Evolutionary conservation across 2,797 vertebrate species (phyloP).

Genomic region (Falco peregrinus): DNA sequence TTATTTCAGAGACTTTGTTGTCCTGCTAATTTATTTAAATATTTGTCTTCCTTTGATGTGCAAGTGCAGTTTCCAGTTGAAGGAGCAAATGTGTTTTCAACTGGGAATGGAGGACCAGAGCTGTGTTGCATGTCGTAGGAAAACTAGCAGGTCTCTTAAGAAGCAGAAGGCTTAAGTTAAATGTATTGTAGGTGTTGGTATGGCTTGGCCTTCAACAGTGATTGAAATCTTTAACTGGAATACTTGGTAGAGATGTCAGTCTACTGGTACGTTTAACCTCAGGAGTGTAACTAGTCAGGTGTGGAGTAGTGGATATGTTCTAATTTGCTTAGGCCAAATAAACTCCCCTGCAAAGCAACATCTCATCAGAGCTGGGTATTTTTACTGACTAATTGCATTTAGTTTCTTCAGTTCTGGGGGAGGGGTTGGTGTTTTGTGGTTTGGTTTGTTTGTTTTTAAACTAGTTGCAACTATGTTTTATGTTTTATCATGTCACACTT

Average conservation of each 20-base stretch:
- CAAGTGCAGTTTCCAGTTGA: not conserved
- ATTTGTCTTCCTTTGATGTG: not conserved
- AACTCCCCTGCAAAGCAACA: not conserved
- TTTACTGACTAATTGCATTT: not conserved
- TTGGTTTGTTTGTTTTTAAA: not conserved
- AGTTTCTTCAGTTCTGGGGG: not conserved
- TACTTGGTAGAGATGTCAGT: not conserved
- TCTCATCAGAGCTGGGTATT: not conserved
- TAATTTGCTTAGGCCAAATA: not conserved
- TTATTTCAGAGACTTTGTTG: not conserved
- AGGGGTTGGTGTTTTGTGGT: not conserved
- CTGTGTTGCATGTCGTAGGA: not conserved
- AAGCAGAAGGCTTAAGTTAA: not conserved
- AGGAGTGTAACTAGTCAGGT: fast-evolving
- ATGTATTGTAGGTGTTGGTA: not conserved
- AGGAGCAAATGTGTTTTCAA: not conserved
- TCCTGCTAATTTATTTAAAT: not conserved
- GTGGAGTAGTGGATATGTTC: not conserved
- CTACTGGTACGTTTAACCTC: not conserved
- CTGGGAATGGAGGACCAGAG: not conserved
- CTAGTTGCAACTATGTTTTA: not conserved
- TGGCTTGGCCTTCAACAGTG: not conserved
- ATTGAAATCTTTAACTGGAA: not conserved
- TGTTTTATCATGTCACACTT: not conserved
- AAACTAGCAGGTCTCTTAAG: not conserved